Conservation (phyloP, 2,113 vertebrate genomes). For the Helogale parvula region DNA sequence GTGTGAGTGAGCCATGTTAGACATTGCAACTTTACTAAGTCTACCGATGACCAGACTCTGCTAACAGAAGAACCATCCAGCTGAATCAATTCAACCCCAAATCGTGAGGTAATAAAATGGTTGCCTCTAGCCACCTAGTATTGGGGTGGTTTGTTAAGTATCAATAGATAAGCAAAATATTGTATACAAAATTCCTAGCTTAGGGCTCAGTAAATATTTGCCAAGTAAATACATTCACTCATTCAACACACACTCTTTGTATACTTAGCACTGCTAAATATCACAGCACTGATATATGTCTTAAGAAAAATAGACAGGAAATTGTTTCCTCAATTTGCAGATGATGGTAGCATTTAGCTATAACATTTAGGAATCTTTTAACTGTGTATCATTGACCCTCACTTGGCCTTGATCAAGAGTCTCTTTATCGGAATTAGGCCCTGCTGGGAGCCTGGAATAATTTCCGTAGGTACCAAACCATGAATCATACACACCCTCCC, state of each 20-base stretch:
- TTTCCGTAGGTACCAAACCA: neutral
- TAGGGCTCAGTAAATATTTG: neutral
- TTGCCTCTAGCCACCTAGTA: neutral
- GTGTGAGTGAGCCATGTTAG: neutral
- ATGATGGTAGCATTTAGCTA: neutral
- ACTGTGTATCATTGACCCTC: neutral
- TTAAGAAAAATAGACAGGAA: neutral
- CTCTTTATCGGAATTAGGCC: neutral
- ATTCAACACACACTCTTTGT: neutral
- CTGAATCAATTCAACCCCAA: neutral
- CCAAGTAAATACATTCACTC: neutral
- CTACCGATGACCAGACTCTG: neutral
- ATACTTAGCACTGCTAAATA: neutral
- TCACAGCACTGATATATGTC: neutral
- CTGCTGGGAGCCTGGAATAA: neutral
- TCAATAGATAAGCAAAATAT: neutral
- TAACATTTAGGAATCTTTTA: neutral
- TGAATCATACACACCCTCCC: neutral
- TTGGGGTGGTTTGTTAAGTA: neutral
- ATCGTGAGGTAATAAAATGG: neutral
- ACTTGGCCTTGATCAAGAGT: neutral
- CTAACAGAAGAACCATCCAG: neutral
- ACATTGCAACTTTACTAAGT: neutral
- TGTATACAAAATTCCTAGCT: neutral
- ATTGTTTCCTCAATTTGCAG: neutral